Conservation (phyloP, 2,888 invertebrate species). For the Parochlus steinenii region DNA sequence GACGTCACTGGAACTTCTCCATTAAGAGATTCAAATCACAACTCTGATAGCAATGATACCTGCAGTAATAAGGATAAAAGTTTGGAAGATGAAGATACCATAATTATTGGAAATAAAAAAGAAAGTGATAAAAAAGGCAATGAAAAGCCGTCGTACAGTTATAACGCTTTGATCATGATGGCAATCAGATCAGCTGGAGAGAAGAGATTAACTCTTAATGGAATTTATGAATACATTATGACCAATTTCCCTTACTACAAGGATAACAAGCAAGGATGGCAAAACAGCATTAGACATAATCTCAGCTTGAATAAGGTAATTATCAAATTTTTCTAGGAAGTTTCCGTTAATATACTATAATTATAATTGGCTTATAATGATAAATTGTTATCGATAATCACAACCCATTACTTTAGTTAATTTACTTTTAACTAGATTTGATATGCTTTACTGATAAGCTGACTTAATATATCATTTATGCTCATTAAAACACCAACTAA, state of each 20-base stretch:
- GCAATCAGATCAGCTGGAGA: conserved; percentile 86
- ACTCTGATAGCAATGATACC: too few species aligned
- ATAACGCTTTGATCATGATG: conserved; percentile 98
- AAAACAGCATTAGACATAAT: conserved; percentile 96
- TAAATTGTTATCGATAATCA: too few species aligned
- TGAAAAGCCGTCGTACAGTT: conserved; percentile 90
- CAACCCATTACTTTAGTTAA: too few species aligned
- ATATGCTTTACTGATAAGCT: too few species aligned
- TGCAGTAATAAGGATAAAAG: conserved; percentile 20
- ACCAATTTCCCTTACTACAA: conserved; percentile 91
- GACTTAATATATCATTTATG: too few species aligned
- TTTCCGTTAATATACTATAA: too few species aligned
- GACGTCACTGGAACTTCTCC: conserved; percentile 64
- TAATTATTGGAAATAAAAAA: conserved; percentile 15
- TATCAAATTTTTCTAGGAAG: too few species aligned
- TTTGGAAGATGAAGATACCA: conserved; percentile 21
- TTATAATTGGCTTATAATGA: too few species aligned
- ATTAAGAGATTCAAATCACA: conserved; percentile 34
- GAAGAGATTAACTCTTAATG: conserved; percentile 78
- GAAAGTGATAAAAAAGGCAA: too few species aligned
- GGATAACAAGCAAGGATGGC: conserved; percentile 97
- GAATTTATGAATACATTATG: conserved; percentile 96
- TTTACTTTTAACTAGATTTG: too few species aligned
- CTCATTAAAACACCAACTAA: too few species aligned
- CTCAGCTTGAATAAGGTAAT: conserved; percentile 93